Evolutionary conservation across 2,888 invertebrate species (phyloP), one percentile per base, ranked within the genome.

Genomic region (Pogonocherus hispidulus): DNA sequence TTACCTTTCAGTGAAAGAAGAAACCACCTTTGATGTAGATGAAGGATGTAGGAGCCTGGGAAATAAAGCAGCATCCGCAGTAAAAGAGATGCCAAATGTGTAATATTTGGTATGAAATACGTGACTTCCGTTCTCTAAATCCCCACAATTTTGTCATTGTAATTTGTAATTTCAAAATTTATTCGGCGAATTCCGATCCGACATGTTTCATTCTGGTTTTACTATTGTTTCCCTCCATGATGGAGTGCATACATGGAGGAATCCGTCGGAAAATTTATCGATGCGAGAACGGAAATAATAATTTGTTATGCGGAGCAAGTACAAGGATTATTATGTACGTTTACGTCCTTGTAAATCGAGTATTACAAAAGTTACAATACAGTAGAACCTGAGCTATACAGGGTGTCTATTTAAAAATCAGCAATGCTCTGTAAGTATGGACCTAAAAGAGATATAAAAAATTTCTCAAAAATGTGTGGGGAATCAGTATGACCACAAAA

Each of bases 121-220:
- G 57, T 44, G 44, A 55, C 55, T n/a, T 20, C 11, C 20, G 57
- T 22, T 11, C 57, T 19, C 57, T 57, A 44, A 57, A 57, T 41
- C 57, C 46, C 22, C 44, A n/a, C 55, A 41, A 44, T 57, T 57
- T 27, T 46, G 57, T 16, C 46, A 46, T 14, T 18, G 44, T 57
- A 57, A 57, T 57, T 57, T 22, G 57, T 57, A 57, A 57, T 46
- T 57, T 57, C 37, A 46, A 23, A 57, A 57, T 57, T 57, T 57
- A 57, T 57, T 57, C 57, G 16, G 16, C 44, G 57, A 57, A 57
- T 44, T 57, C 57, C 20, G 22, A 23, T 44, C 6, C 44, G 46
- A 57, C 57, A 46, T 57, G 23, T 57, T 57, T 46, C 57, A 57
- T 57, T 57, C 57, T n/a, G 16, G 23, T 44, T 57, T 57, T 57